Percentiles rank a stretch among this genome's conserved stretches.
These are phyloP conservation scores for Pammene aurita DNA, from an alignment of 2,888 invertebrate genomes.

Conservation along the genomic window DNA sequence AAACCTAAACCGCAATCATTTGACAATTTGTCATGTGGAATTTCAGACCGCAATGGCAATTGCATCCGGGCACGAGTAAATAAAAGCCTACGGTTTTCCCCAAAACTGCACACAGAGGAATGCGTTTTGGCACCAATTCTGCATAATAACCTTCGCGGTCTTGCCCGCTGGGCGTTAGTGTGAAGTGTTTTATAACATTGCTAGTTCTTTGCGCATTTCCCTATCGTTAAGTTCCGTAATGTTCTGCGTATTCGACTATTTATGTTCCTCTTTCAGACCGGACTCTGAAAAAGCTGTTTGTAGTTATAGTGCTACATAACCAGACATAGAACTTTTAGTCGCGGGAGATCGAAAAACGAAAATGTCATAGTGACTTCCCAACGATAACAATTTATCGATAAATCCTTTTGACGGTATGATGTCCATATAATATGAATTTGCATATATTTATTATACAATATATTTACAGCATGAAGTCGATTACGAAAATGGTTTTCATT, in stretches of 20 bases:
- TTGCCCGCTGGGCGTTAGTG: slow-evolving; percentile 39
- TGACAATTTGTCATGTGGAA: slow-evolving; percentile 42
- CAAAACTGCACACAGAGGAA: slow-evolving; percentile 43
- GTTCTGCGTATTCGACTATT: slow-evolving; percentile 29
- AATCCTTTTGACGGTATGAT: no score
- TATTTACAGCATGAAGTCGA: no score
- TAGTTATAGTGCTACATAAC: not conserved
- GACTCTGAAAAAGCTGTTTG: not conserved
- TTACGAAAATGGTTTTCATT: no score
- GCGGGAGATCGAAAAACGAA: no score
- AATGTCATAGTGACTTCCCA: no score
- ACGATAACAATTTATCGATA: no score
- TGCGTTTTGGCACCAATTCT: slow-evolving; percentile 43
- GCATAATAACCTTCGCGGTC: slow-evolving; percentile 43
- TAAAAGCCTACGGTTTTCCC: slow-evolving; percentile 43
- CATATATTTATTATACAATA: no score
- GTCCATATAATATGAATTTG: no score
- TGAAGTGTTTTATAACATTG: slow-evolving; percentile 41
- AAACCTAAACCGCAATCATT: slow-evolving; percentile 39
- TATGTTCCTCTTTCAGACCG: slow-evolving; percentile 3
- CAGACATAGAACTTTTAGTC: no score
- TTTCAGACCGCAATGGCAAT: slow-evolving; percentile 39
- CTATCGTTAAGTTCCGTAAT: slow-evolving; percentile 35
- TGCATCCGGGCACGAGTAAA: slow-evolving; percentile 43
- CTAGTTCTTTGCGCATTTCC: slow-evolving; percentile 33